Base-by-base conservation (phyloP, 2,888 invertebrate genomes). In the Ectemnius continuus region DNA sequence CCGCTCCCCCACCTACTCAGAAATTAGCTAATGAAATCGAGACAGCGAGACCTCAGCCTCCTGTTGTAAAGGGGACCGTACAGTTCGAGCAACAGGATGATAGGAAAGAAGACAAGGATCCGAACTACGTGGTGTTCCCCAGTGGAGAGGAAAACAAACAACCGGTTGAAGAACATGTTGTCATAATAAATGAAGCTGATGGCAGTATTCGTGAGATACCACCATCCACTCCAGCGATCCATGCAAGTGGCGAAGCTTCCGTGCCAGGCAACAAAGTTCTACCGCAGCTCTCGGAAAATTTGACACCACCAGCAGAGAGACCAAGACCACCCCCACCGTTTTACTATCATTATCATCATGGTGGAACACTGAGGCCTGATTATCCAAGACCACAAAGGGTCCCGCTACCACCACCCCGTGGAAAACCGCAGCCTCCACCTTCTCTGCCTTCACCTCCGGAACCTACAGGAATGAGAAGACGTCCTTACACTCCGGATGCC, bases 181-280 rank as follows among this genome's bases (percentile, higher is more conserved):
- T 89, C 1, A 83, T 90, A 2, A 82, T 88, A 36, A 88, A 89
- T 63, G 89, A 89, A 60, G 86, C 88, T n/a, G 88, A 89, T 47
- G 88, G 88, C 0, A 84, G 84, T 3, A 78, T 88, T 26, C 86
- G 84, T 45, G 87, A 89, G 60, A 76, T 88, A 5, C 73, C 81
- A 0, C 78, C 85, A 1, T 65, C 80, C 2, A 70, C 76, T 0
- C 76, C 74, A 5, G 74, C 83, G 0, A 74, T 67, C 6, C 70
- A 70, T 26, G 64, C 73, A 0, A 69, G 60, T 2, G 2, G 65
- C 2, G 74, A 70, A 20, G 16, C 52, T 1, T 5, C 67, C 6
- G 18, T 56, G 26, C 4, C 23, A 4, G 72, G 78, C 5, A 73
- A 78, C 1, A 79, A 80, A 4, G 80, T 72, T 5, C 69, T 89